Conservation (phyloP, 2,888 invertebrate genomes). For the Eutolmus rufibarbis region DNA sequence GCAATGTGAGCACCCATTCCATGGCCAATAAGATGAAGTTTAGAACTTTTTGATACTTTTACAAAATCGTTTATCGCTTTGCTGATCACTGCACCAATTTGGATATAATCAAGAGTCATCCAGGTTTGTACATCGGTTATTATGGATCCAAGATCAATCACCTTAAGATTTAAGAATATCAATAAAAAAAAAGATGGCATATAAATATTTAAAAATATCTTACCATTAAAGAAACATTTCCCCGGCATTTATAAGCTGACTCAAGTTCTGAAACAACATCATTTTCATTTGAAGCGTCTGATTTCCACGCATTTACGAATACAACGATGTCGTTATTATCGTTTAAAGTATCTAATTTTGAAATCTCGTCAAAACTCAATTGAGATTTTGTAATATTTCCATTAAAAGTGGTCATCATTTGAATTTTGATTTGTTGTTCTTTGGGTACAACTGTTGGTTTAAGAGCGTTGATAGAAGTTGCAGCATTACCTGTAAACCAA, state of each 20-base stretch:
- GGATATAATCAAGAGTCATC: slow-evolving; percentile 6
- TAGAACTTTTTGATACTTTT: slow-evolving; percentile 52
- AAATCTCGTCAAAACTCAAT: neutral
- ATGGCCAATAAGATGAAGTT: slow-evolving; percentile 58
- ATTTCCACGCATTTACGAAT: slow-evolving; percentile 2
- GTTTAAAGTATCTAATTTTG: neutral
- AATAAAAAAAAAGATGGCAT: neutral
- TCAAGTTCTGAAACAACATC: neutral
- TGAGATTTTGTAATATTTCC: neutral
- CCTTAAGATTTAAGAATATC: neutral
- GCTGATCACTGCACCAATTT: slow-evolving; percentile 4
- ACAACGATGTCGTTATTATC: neutral
- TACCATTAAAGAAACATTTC: slow-evolving; percentile 45
- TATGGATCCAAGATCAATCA: slow-evolving; percentile 9
- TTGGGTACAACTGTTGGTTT: neutral
- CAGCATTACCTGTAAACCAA: neutral
- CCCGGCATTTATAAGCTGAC: slow-evolving; percentile 42
- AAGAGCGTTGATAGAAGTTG: neutral
- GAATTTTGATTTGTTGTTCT: neutral
- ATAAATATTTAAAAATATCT: neutral
- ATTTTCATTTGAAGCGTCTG: neutral
- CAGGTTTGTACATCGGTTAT: slow-evolving; percentile 4
- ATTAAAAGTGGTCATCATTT: neutral
- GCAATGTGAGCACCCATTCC: slow-evolving; percentile 58
- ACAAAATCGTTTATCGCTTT: slow-evolving; percentile 3